These are phyloP conservation scores for Montifringilla adamsi DNA, from an alignment of 2,113 vertebrate species.

Conservation along the genomic window DNA sequence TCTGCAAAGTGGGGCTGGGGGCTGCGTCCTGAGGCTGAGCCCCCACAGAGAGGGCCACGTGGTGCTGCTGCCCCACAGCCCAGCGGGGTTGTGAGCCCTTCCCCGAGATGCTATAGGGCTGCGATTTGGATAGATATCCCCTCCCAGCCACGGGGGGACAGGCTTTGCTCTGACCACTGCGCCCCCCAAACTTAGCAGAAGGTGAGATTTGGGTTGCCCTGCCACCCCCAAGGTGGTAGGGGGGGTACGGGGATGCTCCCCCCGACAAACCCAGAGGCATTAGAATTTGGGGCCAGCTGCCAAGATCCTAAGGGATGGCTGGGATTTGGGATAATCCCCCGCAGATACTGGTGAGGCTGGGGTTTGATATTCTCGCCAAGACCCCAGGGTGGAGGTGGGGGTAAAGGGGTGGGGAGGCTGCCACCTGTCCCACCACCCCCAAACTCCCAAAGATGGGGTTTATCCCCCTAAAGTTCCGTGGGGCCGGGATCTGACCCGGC, in stretches of 20 bases:
- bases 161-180: neutral
- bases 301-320: neutral
- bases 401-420: neutral
- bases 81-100: fast-evolving
- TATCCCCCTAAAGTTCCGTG: too few relatives aligned
- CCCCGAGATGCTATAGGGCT: fast-evolving
- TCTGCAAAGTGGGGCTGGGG: neutral
- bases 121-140: neutral
- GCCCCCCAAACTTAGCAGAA: fast-evolving
- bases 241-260: fast-evolving
- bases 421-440: too few relatives aligned
- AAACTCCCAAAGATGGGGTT: neutral
- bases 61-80: neutral
- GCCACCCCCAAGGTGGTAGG: fast-evolving
- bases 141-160: fast-evolving
- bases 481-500: too few relatives aligned
- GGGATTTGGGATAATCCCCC: neutral
- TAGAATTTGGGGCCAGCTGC: neutral
- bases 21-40: neutral
- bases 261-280: fast-evolving
- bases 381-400: too few relatives aligned
- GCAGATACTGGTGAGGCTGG: neutral
- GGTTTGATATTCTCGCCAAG: neutral
- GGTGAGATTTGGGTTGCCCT: neutral
- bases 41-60: fast-evolving